Conservation (phyloP, 2,113 vertebrate species). For the Eulemur macaco region DNA sequence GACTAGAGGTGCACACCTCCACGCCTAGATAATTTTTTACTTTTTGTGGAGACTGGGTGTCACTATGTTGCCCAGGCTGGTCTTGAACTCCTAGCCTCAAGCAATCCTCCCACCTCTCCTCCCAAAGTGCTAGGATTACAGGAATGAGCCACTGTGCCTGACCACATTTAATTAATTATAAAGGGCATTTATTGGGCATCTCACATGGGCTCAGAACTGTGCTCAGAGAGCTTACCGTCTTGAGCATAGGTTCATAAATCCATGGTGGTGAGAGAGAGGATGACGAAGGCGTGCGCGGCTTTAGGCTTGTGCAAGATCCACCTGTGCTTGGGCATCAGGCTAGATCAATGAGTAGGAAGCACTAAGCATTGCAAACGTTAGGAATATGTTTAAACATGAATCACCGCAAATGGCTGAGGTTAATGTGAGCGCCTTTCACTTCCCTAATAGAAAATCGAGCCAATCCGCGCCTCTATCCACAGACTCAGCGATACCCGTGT, state of each 20-base stretch:
- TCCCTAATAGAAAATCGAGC: slow-evolving; percentile 57
- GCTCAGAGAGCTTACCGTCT: not conserved
- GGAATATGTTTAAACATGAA: slow-evolving; percentile 65
- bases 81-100: no score
- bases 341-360: slow-evolving; percentile 17
- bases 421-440: slow-evolving; percentile 57
- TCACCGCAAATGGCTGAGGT: slow-evolving; percentile 58
- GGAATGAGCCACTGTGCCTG: no score
- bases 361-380: not conserved
- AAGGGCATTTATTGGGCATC: not conserved
- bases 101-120: no score
- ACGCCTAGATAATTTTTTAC: no score
- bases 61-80: no score
- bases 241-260: not conserved
- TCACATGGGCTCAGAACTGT: not conserved
- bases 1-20: no score
- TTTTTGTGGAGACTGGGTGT: no score
- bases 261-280: not conserved
- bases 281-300: not conserved
- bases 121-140: no score
- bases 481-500: not conserved
- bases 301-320: not conserved
- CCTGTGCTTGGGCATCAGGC: not conserved
- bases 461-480: not conserved
- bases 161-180: not conserved